These are phyloP conservation scores for Trachymyrmex septentrionalis DNA, from an alignment of 1,140 invertebrate species.

Conservation along the genomic window DNA sequence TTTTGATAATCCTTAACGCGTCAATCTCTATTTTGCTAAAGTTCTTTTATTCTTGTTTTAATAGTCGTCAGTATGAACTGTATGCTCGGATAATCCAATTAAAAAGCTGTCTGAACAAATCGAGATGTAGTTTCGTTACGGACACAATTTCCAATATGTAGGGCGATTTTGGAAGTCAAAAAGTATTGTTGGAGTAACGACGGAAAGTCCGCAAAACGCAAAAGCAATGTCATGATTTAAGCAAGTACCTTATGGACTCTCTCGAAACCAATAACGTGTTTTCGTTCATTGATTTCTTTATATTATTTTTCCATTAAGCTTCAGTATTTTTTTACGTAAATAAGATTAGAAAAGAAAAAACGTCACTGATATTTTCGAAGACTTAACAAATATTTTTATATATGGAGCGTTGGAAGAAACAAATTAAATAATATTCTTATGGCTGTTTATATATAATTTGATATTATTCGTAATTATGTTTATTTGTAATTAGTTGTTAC, in stretches of 20 bases:
- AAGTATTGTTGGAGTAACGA: constrained; percentile 24
- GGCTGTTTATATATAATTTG: background rate
- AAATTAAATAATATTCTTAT: background rate
- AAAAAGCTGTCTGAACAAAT: constrained; percentile 46
- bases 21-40: background rate
- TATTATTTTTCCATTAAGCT: constrained; percentile 12
- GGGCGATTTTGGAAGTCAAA: constrained; percentile 15
- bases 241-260: background rate
- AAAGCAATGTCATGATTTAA: constrained; percentile 25
- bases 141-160: constrained; percentile 28
- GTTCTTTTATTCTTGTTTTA: constrained; percentile 27
- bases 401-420: background rate
- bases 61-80: constrained; percentile 7
- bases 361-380: background rate
- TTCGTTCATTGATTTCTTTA: background rate
- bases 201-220: constrained; percentile 17
- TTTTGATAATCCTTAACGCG: constrained; percentile 29
- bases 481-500: background rate
- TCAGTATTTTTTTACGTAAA: background rate
- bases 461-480: background rate
- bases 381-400: background rate
- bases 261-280: constrained; percentile 6
- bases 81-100: constrained; percentile 35
- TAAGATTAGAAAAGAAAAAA: background rate
- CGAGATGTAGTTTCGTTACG: constrained; percentile 28